Base-by-base conservation (phyloP, 2,113 vertebrate species). In the Gallinago paraguaiae region DNA sequence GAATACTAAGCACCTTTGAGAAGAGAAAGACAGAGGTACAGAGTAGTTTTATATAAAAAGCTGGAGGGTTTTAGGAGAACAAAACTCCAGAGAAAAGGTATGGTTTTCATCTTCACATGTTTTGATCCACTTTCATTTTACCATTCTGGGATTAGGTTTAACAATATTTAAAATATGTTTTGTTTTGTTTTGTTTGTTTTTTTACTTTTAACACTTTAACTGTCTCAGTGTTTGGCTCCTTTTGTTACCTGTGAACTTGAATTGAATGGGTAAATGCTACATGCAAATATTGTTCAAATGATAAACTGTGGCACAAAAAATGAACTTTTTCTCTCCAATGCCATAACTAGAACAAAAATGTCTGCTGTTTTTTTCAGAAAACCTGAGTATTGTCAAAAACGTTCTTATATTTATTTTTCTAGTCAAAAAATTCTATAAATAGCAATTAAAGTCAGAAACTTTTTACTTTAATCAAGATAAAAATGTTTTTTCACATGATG, bases 171-270 rank as follows among this genome's bases (percentile, higher is more conserved):
- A 79, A 69, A 69, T 23, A 28, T 3, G 0, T 9, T 71, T 75
- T 76, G 28, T 9, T 27, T 53, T 53, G 39, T 11, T 51, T 8
- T 43, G 16, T 11, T 8, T 1, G 48, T 7, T 35, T 69, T 67
- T 68, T 77, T 75, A 46, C 5, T 87, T 74, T 27, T 71, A 60
- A 13, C 10, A 27, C 2, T 70, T 77, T 28, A 61, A 22, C 27
- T 65, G 6, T 45, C 50, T 81, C 11, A 25, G 0, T 50, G 2
- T 6, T 67, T 87, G 17, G 2, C 10, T 85, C 2, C 6, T 1
- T 51, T 37, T 82, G 11, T 43, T 56, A 39, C 7, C 14, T 59
- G 28, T 71, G 28, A n/a, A 17, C 41, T 6, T 19, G 19, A 71
- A 56, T 17, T 12, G 2, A 67, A n/a, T 14, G 83, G 27, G 13